Evolutionary conservation across 2,113 vertebrate genomes (phyloP).

Genomic region (Opisthocomus hoazin): DNA sequence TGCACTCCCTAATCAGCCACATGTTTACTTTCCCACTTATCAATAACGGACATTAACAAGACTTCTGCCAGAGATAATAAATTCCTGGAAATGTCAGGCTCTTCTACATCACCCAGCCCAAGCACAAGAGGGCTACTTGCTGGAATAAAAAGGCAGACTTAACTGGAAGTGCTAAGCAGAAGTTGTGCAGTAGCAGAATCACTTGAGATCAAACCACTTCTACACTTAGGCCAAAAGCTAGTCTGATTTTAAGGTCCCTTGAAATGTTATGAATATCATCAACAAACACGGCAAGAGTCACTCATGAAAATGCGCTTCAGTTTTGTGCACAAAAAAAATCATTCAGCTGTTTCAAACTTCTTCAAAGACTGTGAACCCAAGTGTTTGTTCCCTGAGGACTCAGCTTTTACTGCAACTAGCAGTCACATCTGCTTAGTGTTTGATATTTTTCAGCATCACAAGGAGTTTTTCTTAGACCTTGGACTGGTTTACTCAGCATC

Average conservation of each 20-base stretch:
- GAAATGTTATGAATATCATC: constrained; percentile 14
- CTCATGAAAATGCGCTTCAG: background rate
- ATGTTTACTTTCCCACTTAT: constrained; percentile 30
- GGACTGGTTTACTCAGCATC: background rate
- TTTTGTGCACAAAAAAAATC: background rate
- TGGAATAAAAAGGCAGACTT: background rate
- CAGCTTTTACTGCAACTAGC: background rate
- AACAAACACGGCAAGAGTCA: background rate
- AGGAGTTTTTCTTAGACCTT: background rate
- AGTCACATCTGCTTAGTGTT: constrained; percentile 36
- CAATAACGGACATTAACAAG: background rate
- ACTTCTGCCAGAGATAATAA: constrained; percentile 25
- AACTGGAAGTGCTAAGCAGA: background rate
- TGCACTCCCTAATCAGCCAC: background rate
- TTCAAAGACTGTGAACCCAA: constrained; percentile 11
- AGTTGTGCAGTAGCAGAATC: background rate
- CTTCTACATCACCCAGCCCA: background rate
- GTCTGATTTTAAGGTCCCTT: constrained; percentile 18
- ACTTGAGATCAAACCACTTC: background rate
- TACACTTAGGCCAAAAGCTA: background rate
- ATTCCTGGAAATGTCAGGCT: constrained; percentile 34
- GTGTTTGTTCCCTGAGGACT: background rate
- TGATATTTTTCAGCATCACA: background rate
- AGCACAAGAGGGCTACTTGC: background rate
- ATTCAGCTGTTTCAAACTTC: background rate